These are phyloP conservation scores for Eremophila alpestris DNA, from an alignment of 2,797 vertebrate species.

Conservation along the genomic window DNA sequence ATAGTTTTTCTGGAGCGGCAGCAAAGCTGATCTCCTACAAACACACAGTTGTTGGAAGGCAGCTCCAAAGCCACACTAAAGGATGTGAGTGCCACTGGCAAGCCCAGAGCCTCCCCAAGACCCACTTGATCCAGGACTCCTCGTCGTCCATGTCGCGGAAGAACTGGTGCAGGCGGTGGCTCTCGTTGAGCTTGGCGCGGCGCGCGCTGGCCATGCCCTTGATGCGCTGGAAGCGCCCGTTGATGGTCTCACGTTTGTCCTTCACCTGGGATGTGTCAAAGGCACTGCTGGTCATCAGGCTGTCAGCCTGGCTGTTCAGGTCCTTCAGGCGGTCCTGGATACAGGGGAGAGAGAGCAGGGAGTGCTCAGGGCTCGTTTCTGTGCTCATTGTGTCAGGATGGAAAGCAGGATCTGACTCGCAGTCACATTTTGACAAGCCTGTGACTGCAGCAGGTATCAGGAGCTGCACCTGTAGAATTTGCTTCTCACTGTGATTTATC, in stretches of 20 bases:
- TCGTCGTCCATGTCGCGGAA: slow-evolving; percentile 98
- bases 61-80: background rate
- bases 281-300: slow-evolving; percentile 94
- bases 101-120: background rate
- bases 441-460: background rate
- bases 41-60: background rate
- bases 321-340: slow-evolving; percentile 95
- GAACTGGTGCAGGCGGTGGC: slow-evolving; percentile 97
- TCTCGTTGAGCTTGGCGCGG: slow-evolving; percentile 90
- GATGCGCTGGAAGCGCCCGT: slow-evolving; percentile 90
- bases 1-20: background rate
- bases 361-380: background rate
- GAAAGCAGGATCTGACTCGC: background rate
- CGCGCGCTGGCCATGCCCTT: slow-evolving; percentile 91
- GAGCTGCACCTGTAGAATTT: background rate
- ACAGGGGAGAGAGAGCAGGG: fast-evolving
- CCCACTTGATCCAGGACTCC: slow-evolving; percentile 99
- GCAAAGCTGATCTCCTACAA: background rate
- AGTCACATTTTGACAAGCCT: background rate
- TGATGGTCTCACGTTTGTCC: slow-evolving; percentile 93
- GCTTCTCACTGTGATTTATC: background rate
- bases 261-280: slow-evolving; percentile 96
- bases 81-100: fast-evolving
- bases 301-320: slow-evolving; percentile 95
- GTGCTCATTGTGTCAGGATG: background rate